Conservation (phyloP, 2,113 vertebrate genomes). For the Andinoacara biseriatus region DNA sequence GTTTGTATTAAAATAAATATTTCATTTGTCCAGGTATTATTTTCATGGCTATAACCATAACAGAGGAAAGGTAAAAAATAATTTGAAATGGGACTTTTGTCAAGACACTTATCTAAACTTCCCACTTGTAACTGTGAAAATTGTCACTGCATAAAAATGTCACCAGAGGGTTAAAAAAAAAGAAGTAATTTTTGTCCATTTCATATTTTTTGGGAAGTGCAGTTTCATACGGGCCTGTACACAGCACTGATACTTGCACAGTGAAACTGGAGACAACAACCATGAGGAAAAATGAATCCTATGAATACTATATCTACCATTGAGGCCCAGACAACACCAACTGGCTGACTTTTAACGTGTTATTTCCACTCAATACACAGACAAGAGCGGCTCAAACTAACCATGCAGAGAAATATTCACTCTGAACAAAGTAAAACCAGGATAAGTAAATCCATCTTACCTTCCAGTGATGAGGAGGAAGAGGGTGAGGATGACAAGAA, state of each 20-base stretch:
- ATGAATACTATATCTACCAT: neutral
- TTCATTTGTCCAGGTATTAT: no score
- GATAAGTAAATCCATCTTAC: slow-evolving; percentile 75
- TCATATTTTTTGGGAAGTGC: neutral
- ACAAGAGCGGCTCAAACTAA: neutral
- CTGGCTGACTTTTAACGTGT: neutral
- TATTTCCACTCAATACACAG: neutral
- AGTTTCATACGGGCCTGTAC: neutral
- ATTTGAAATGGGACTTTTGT: neutral
- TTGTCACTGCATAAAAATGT: neutral
- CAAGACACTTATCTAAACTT: neutral
- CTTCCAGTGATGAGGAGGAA: slow-evolving; percentile 96
- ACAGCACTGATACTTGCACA: neutral
- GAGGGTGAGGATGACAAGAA: slow-evolving; percentile 93
- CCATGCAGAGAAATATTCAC: neutral
- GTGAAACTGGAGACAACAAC: neutral
- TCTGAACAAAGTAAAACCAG: neutral
- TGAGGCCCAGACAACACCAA: neutral
- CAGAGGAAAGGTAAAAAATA: no score
- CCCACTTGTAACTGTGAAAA: neutral
- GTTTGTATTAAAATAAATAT: no score
- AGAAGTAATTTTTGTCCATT: neutral
- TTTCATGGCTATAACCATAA: no score
- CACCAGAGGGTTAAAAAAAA: neutral
- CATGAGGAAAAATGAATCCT: neutral